These are phyloP conservation scores for Urocitellus parryii DNA, from an alignment of 2,113 vertebrate species.

Conservation along the genomic window DNA sequence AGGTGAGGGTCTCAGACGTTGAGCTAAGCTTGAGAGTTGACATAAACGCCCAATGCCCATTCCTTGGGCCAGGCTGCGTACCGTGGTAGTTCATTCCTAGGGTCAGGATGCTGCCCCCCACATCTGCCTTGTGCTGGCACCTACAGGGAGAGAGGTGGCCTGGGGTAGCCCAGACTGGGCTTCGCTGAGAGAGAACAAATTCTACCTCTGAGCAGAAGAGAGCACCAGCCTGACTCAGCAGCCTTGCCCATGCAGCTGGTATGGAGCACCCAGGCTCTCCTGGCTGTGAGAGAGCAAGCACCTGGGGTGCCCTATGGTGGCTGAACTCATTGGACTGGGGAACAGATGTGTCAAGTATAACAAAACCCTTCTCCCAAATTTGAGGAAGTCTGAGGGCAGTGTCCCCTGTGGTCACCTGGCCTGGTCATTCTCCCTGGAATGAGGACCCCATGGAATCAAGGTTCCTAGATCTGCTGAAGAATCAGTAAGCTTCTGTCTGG, in stretches of 20 bases:
- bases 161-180: background rate
- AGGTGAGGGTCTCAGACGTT: background rate
- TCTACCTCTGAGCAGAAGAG: background rate
- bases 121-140: background rate
- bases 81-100: too few species aligned
- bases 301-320: rapidly evolving
- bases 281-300: background rate
- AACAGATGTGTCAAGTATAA: background rate
- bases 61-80: background rate
- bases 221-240: rapidly evolving
- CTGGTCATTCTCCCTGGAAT: background rate
- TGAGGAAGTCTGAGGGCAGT: background rate
- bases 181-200: background rate
- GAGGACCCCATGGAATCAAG: too few species aligned
- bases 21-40: background rate
- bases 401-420: background rate
- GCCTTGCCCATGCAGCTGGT: background rate
- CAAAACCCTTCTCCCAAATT: background rate
- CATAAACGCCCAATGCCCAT: rapidly evolving
- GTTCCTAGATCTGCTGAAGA: background rate
- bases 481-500: background rate
- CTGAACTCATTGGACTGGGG: background rate
- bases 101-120: too few species aligned
- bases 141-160: too few species aligned
- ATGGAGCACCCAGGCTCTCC: rapidly evolving